phyloP scores from a whole-genome alignment of 2,797 vertebrate species.

The Poecile montanus region DNA sequence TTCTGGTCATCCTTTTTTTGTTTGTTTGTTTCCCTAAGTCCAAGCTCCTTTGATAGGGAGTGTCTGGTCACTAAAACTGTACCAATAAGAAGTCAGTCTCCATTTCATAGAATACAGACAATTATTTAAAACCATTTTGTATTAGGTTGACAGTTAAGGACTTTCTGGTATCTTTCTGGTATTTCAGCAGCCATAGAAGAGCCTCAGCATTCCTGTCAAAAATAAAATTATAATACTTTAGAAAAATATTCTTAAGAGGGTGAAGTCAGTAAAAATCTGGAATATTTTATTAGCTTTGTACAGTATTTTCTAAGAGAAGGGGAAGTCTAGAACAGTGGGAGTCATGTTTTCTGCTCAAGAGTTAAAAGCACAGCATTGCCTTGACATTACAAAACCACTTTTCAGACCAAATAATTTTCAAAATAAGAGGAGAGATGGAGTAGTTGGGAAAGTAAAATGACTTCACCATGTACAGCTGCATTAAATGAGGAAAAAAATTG shows the following conservation, averaged over 20 bases:
- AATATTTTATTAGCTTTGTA: not conserved
- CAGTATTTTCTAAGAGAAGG: not conserved
- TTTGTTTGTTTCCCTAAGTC: not conserved
- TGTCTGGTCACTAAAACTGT: not conserved
- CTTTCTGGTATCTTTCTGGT: not conserved
- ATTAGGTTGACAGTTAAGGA: not conserved
- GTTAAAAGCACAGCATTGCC: not conserved
- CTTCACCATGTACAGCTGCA: not conserved
- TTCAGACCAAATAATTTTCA: not conserved
- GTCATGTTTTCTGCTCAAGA: not conserved
- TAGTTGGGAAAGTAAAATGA: not conserved
- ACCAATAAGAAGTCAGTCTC: not conserved
- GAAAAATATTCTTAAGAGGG: not conserved
- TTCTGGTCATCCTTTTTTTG: not conserved
- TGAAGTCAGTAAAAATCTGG: not conserved
- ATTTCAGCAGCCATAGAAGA: slow-evolving; percentile 2
- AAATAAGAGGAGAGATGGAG: not conserved
- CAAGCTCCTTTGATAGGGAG: not conserved
- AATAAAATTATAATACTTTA: not conserved
- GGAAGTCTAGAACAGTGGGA: not conserved
- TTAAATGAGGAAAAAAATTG: accelerated
- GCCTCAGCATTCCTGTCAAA: not conserved
- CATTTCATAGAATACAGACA: not conserved
- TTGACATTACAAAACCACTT: not conserved
- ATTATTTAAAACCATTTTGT: not conserved